Evolutionary conservation across 1,140 invertebrate species (phyloP).

Genomic region (Paraescarpia echinospica): DNA sequence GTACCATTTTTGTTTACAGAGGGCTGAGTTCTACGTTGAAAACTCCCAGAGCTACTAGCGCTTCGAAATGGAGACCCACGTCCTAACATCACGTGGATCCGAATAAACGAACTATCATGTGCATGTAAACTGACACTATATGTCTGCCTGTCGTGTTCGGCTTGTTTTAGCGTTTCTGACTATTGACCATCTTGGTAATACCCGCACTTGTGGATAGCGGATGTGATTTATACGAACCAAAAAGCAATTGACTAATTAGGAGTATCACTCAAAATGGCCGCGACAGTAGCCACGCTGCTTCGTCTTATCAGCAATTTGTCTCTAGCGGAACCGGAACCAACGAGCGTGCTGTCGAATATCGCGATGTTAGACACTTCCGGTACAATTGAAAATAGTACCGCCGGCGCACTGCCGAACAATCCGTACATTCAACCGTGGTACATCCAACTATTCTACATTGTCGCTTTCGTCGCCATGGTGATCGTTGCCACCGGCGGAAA

Average conservation of each 20-base stretch:
- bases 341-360: not conserved
- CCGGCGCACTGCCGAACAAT: not conserved
- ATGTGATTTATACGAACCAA: not conserved
- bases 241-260: not conserved
- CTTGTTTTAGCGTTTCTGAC: not conserved
- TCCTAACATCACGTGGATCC: not conserved
- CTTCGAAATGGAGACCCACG: not conserved
- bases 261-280: not conserved
- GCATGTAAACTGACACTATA: not conserved
- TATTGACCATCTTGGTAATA: not conserved
- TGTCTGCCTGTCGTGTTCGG: too few species aligned
- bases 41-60: not conserved
- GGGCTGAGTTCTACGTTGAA: not conserved
- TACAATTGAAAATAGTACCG: not conserved
- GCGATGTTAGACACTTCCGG: not conserved
- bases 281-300: not conserved
- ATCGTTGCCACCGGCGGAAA: conserved; percentile 90
- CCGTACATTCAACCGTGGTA: conserved; percentile 28
- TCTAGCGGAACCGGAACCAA: not conserved
- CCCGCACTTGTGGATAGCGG: not conserved
- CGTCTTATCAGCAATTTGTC: not conserved
- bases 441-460: conserved; percentile 24
- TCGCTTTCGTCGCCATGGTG: conserved; percentile 84
- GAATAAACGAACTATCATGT: not conserved
- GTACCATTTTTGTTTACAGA: not conserved